Base-by-base conservation (phyloP, 2,888 invertebrate genomes). In the Neoitamus cyanurus region DNA sequence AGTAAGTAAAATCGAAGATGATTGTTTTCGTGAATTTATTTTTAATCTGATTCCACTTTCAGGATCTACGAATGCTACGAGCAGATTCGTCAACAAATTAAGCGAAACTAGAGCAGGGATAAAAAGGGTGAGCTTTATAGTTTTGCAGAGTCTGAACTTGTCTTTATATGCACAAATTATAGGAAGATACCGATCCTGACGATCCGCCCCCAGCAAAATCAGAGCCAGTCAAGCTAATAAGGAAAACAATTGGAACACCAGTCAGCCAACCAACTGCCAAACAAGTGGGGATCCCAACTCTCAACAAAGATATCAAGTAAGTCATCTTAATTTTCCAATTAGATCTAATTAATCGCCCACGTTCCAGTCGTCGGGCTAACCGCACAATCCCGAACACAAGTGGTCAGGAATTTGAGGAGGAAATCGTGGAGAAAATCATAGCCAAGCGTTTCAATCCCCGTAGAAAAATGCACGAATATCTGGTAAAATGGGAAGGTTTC, bases 401-500 rank as follows among this genome's bases (percentile, higher is more conserved):
- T 37, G 85, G 85, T 4, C 88, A 88, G 72, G 89, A 89, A 87
- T 91, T 93, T 11, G 93, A 94, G 85, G 96, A 96, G 89, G 95
- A 94, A 89, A 93, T 94, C 0, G 96, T 97, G 0, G 97, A 97
- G 90, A 96, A 95, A 92, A 96, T 97, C 86, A 93, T 96, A 73
- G 96, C 96, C 36, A 96, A 96, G 90, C 93, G 97, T 69, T 96
- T 95, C 90, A 97, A 96, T 92, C 95, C 96, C 6, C 92, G 94
- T 15, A 93, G 94, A 86, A 95, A 95, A 89, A 94, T 94, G 88
- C 95, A 95, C 87, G 97, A 97, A 91, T 97, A 96, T 91, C 92
- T 96, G 88, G 93, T 97, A 78, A 97, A 97, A 90, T 97, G 97
- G 97, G 96, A 96, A 89, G 95, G 95, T 75, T 95, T 94, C 88